phyloP scores from a whole-genome alignment of 2,888 invertebrate genomes.

The Elegia similella region DNA sequence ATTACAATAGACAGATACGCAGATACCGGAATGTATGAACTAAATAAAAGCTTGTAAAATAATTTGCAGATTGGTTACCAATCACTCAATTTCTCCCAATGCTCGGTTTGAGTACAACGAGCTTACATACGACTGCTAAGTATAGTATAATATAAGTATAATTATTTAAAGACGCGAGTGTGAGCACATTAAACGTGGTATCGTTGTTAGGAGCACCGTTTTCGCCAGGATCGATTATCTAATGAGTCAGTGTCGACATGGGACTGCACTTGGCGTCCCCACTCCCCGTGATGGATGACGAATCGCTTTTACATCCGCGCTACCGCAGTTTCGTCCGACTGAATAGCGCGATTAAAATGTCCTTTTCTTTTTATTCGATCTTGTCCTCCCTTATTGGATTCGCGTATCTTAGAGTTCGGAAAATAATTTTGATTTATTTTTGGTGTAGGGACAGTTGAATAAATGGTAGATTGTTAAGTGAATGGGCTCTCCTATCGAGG shows the following conservation, averaged over 20 bases:
- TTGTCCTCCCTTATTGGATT: conserved; percentile 15
- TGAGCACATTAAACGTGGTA: conserved; percentile 26
- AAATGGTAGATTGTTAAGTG: too few species aligned
- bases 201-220: conserved; percentile 36
- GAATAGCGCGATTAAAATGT: conserved; percentile 52
- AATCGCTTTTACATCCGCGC: conserved; percentile 65
- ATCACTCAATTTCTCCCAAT: too few species aligned
- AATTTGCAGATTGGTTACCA: too few species aligned
- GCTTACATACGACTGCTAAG: too few species aligned
- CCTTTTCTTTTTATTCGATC: conserved; percentile 34
- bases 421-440: not conserved
- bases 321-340: conserved; percentile 49
- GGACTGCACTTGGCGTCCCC: conserved; percentile 71
- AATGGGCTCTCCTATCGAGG: too few species aligned
- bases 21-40: too few species aligned
- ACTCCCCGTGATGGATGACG: conserved; percentile 69
- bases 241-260: conserved; percentile 74
- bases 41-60: too few species aligned
- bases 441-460: too few species aligned
- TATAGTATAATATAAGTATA: too few species aligned
- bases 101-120: not conserved
- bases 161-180: conserved; percentile 12
- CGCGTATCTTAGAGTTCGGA: conserved; percentile 3
- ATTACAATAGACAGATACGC: too few species aligned
- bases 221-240: conserved; percentile 68